Evolutionary conservation across 2,797 vertebrate species (phyloP).

Genomic region (Chaunax sp.): DNA sequence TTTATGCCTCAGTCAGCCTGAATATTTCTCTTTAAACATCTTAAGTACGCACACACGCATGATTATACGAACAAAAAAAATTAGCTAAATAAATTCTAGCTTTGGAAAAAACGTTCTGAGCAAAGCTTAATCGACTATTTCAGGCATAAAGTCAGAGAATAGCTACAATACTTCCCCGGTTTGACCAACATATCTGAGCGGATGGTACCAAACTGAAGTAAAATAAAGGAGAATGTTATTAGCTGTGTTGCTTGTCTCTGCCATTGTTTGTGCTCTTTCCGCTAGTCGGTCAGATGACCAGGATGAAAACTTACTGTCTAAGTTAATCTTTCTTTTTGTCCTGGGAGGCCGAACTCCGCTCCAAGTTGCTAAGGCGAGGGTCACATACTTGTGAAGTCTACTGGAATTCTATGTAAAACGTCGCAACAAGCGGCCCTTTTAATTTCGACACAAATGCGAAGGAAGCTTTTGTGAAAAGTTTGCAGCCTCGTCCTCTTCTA

Average conservation of each 20-base stretch:
- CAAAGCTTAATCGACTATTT: background rate
- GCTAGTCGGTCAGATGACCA: slow-evolving; percentile 72
- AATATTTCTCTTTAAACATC: background rate
- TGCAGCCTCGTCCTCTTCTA: slow-evolving; percentile 12
- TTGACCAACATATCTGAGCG: background rate
- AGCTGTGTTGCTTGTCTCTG: slow-evolving; percentile 36
- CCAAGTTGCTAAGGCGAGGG: slow-evolving; percentile 1
- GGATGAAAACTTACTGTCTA: slow-evolving; percentile 76
- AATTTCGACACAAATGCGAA: background rate
- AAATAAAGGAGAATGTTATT: background rate
- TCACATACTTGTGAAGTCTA: slow-evolving; percentile 52
- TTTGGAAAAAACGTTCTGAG: background rate
- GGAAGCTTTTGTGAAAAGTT: slow-evolving; percentile 52
- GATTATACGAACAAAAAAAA: background rate
- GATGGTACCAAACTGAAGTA: background rate
- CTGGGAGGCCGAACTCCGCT: slow-evolving; percentile 32
- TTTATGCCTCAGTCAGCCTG: background rate
- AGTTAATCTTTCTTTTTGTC: slow-evolving; percentile 34
- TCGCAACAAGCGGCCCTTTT: background rate
- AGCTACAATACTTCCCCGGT: background rate
- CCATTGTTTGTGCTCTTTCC: slow-evolving; percentile 75
- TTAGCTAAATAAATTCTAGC: background rate
- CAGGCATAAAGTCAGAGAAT: background rate
- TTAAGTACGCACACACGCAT: slow-evolving; percentile 1
- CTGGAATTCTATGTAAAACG: rapidly evolving